phyloP scores from a whole-genome alignment of 2,797 vertebrate genomes.

The Synanceia verrucosa region DNA sequence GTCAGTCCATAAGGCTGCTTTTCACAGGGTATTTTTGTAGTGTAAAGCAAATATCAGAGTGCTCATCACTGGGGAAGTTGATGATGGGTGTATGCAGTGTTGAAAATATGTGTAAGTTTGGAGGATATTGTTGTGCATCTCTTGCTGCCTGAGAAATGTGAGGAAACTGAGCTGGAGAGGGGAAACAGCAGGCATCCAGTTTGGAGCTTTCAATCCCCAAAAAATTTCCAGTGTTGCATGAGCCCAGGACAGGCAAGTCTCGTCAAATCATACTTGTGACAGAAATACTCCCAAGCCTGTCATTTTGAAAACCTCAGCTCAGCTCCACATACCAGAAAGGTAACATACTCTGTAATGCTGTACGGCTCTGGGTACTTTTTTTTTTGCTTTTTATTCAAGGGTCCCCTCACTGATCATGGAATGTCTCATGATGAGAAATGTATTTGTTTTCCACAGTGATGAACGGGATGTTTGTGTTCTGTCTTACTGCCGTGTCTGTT shows the following conservation, averaged over 20 bases:
- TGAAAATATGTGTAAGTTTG: slow-evolving; percentile 3
- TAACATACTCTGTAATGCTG: slow-evolving; percentile 19
- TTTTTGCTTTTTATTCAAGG: slow-evolving; percentile 5
- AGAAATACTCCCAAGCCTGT: slow-evolving; percentile 46
- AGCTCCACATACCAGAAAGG: slow-evolving; percentile 47
- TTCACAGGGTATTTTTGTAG: not conserved
- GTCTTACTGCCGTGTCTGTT: slow-evolving; percentile 26
- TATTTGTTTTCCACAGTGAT: slow-evolving; percentile 17
- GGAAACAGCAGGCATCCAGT: not conserved
- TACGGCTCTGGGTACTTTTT: not conserved
- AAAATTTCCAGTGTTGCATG: slow-evolving; percentile 14
- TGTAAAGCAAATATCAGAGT: not conserved
- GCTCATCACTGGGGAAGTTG: not conserved
- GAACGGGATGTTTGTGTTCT: slow-evolving; percentile 14
- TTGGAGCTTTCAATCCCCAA: not conserved
- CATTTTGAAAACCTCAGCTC: slow-evolving; percentile 56
- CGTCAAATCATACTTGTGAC: slow-evolving; percentile 44
- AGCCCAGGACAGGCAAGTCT: slow-evolving; percentile 34
- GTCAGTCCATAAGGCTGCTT: not conserved
- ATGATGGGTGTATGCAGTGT: not conserved
- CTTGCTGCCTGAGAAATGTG: not conserved
- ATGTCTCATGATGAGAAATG: not conserved
- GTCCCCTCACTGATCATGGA: not conserved
- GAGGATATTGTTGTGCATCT: not conserved
- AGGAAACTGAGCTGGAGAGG: not conserved